Conservation (phyloP, 2,888 invertebrate genomes). For the Chloroclystis v-ata region DNA sequence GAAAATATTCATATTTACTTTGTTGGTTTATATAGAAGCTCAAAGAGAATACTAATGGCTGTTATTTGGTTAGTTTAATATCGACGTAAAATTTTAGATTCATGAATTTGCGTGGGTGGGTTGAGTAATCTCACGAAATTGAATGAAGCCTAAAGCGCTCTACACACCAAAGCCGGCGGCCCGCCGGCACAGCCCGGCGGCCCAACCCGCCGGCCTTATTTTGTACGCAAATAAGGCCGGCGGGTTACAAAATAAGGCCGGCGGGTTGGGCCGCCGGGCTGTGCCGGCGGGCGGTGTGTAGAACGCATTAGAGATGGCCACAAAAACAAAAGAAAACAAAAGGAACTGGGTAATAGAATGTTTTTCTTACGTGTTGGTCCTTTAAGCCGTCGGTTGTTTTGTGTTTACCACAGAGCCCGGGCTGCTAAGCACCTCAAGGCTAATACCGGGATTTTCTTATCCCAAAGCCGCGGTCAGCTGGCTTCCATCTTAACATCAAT, state of each 20-base stretch:
- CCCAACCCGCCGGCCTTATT: no score
- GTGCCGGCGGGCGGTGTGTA: no score
- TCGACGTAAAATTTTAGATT: no score
- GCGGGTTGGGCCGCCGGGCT: no score
- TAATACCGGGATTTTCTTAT: slow-evolving; percentile 62
- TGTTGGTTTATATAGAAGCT: neutral
- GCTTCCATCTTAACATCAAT: slow-evolving; percentile 53
- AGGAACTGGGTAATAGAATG: slow-evolving; percentile 30
- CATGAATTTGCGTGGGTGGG: no score
- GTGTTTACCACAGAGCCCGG: slow-evolving; percentile 46
- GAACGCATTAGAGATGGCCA: no score
- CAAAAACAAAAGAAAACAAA: slow-evolving; percentile 24
- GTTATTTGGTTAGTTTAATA: neutral
- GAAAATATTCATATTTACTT: neutral
- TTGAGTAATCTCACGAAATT: no score
- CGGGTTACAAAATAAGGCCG: no score
- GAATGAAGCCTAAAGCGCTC: no score
- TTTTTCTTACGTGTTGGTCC: slow-evolving; percentile 32
- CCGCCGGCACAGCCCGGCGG: no score
- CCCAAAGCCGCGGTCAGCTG: slow-evolving; percentile 50
- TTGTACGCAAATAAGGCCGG: no score
- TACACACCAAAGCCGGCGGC: no score
- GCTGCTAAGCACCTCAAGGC: slow-evolving; percentile 51
- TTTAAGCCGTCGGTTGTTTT: slow-evolving; percentile 42
- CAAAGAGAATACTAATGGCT: neutral